phyloP scores from a whole-genome alignment of 2,113 vertebrate genomes.

The Poeciliopsis turrubarensis region DNA sequence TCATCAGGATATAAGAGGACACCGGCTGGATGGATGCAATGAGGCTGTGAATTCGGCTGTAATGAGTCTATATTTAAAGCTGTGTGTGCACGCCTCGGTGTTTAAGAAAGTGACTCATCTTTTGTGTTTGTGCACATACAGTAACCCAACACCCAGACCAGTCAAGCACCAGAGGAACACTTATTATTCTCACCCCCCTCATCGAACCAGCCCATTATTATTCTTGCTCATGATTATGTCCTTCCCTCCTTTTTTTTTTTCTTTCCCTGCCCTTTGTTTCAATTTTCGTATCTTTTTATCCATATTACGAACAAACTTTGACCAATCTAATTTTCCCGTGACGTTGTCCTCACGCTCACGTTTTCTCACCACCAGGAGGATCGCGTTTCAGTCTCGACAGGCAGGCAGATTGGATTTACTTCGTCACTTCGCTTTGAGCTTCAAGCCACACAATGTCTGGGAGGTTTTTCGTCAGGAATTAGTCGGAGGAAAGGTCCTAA shows the following conservation, averaged over 20 bases:
- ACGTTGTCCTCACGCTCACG: background rate
- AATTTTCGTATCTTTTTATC: too few species aligned
- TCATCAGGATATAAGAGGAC: constrained; percentile 12
- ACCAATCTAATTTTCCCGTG: background rate
- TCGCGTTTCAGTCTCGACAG: constrained; percentile 17
- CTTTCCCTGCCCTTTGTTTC: background rate
- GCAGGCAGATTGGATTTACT: constrained; percentile 26
- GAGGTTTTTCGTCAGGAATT: background rate
- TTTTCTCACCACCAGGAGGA: constrained; percentile 6
- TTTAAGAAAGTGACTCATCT: constrained; percentile 64
- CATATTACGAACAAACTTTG: background rate
- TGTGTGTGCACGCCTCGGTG: background rate
- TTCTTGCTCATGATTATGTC: background rate
- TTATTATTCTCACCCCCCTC: constrained; percentile 16
- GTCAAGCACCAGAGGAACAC: constrained; percentile 34
- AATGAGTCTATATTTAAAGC: constrained; percentile 56
- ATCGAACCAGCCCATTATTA: background rate
- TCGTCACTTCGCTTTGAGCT: constrained; percentile 31
- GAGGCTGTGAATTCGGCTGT: constrained; percentile 32
- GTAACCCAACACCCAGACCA: constrained; percentile 54
- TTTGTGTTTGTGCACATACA: constrained; percentile 48
- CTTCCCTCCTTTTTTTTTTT: background rate
- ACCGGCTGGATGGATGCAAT: constrained; percentile 7
- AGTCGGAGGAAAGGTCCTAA: too few species aligned
- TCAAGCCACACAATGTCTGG: constrained; percentile 31